Conservation (phyloP, 2,113 vertebrate species). For the Semicossyphus pulcher region DNA sequence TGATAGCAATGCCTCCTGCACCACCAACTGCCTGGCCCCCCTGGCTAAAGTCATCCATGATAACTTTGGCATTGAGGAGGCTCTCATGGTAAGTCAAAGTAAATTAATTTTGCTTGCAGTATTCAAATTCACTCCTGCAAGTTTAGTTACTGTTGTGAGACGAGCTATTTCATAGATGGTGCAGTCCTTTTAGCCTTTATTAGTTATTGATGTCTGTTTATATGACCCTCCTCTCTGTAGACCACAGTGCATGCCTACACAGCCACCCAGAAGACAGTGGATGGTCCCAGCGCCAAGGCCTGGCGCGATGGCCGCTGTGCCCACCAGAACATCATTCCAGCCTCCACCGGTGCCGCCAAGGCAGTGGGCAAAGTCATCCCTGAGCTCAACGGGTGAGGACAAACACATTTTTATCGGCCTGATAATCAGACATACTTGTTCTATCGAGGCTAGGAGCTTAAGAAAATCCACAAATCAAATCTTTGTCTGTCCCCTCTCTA, state of each 20-base stretch:
- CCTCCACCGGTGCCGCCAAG: slow-evolving; percentile 91
- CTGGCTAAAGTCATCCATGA: slow-evolving; percentile 91
- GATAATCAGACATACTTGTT: not conserved
- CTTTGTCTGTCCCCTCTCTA: not conserved
- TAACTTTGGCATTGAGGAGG: slow-evolving; percentile 89
- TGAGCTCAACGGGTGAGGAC: slow-evolving; percentile 87
- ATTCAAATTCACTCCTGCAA: not conserved
- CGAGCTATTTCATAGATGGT: not conserved
- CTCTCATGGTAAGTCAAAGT: slow-evolving; percentile 87
- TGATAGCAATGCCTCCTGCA: slow-evolving; percentile 91
- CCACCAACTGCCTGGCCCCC: slow-evolving; percentile 93
- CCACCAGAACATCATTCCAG: slow-evolving; percentile 92
- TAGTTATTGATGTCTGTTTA: not conserved
- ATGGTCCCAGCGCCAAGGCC: slow-evolving; percentile 89
- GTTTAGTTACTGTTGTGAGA: not conserved
- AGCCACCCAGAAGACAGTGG: slow-evolving; percentile 93
- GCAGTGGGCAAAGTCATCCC: slow-evolving; percentile 92
- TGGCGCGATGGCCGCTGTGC: slow-evolving; percentile 91
- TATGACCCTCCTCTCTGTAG: slow-evolving; percentile 62
- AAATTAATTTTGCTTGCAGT: not conserved
- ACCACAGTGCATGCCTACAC: slow-evolving; percentile 94
- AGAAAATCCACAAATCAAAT: not conserved
- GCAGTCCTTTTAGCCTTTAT: not conserved
- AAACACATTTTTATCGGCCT: no score
- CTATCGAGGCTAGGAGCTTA: not conserved